Evolutionary conservation across 2,888 invertebrate species (phyloP).

Genomic region (Archips xylosteana): DNA sequence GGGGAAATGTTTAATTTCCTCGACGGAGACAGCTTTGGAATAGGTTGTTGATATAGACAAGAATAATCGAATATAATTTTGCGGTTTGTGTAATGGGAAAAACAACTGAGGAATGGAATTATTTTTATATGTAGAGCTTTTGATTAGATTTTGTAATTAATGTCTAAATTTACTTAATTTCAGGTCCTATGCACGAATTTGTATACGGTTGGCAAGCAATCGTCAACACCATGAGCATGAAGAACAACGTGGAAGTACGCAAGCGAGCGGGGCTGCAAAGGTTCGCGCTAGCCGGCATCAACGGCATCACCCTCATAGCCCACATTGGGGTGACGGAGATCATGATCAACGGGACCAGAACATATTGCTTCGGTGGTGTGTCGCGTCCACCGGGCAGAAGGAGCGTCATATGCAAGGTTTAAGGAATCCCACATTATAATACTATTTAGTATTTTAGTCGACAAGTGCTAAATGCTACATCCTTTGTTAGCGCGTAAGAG

Average conservation of each 20-base stretch:
- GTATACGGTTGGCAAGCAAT: constrained; percentile 83
- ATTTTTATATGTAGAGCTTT: background rate
- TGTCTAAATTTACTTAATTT: background rate
- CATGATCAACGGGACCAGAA: constrained; percentile 79
- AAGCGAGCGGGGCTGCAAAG: constrained; percentile 79
- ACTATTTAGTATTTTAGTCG: background rate
- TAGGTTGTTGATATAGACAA: constrained; percentile 57
- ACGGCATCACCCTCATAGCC: constrained; percentile 77
- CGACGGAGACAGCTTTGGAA: constrained; percentile 81
- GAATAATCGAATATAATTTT: background rate
- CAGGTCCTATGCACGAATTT: constrained; percentile 82
- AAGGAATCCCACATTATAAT: background rate
- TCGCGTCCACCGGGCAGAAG: constrained; percentile 75
- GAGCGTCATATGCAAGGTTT: constrained; percentile 79
- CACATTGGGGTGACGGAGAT: constrained; percentile 81
- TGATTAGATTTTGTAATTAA: too few relatives aligned
- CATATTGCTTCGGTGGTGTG: constrained; percentile 78
- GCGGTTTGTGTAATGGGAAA: background rate
- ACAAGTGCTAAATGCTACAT: background rate
- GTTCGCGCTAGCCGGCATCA: constrained; percentile 80
- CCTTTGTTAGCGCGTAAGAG: too few relatives aligned
- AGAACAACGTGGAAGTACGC: constrained; percentile 80
- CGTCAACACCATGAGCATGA: constrained; percentile 83
- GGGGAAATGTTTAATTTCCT: constrained; percentile 81
- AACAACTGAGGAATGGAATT: too few relatives aligned